Percentiles rank a stretch among this genome's conserved stretches.
Conservation (phyloP, 1,140 invertebrate species). For the Pemphigus obesinymphae region DNA sequence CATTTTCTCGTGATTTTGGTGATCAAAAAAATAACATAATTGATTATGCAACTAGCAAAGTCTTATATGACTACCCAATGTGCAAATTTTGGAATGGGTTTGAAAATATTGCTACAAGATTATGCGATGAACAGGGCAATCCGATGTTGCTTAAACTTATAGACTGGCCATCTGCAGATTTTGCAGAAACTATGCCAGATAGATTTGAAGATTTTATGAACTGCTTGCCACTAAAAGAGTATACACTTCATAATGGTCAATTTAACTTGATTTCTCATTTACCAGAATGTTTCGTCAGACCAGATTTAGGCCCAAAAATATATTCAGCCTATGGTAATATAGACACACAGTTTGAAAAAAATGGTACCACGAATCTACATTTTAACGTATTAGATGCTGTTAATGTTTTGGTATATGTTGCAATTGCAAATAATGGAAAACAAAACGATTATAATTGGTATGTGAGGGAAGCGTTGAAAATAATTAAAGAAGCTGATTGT, state of each 20-base stretch:
- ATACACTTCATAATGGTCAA: no score
- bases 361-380: no score
- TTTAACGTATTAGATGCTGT: no score
- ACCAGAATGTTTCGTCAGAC: conserved; percentile 88
- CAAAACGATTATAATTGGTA: no score
- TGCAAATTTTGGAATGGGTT: conserved; percentile 97
- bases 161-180: conserved; percentile 77
- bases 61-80: conserved; percentile 83
- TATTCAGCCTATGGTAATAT: no score
- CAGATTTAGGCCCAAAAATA: conserved; percentile 95
- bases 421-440: no score
- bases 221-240: conserved; percentile 78
- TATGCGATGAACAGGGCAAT: conserved; percentile 79
- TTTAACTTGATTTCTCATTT: conserved; percentile 85
- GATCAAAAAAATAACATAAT: conserved; percentile 87
- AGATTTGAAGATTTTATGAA: conserved; percentile 91
- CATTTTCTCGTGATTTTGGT: conserved; percentile 86
- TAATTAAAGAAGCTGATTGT: conserved; percentile 87
- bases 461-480: no score
- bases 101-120: conserved; percentile 72
- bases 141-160: conserved; percentile 91
- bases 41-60: conserved; percentile 82
- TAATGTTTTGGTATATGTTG: no score
- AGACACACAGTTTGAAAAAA: no score
- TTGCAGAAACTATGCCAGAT: conserved; percentile 48